These are phyloP conservation scores for Drosophila neonasuta DNA, from an alignment of 2,888 invertebrate species.

Conservation along the genomic window DNA sequence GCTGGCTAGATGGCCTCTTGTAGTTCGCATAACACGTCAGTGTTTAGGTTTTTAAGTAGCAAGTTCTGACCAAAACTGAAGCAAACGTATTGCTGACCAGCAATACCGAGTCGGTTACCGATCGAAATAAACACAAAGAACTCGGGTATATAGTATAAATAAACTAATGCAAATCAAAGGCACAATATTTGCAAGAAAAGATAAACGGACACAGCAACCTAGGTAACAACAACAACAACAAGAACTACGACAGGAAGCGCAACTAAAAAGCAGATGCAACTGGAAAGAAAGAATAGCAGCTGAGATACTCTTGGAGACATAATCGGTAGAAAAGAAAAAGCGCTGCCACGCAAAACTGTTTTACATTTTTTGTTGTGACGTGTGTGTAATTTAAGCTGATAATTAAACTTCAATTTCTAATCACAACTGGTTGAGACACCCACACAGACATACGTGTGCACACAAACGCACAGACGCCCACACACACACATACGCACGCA, in stretches of 20 bases:
- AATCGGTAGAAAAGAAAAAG: constrained; percentile 15
- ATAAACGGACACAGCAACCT: constrained; percentile 26
- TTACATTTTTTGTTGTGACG: constrained; percentile 43
- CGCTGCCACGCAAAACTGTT: constrained; percentile 36
- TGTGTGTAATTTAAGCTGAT: constrained; percentile 40
- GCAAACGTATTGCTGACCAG: constrained; percentile 24
- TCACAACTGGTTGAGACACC: constrained; percentile 36
- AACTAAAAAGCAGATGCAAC: constrained; percentile 40
- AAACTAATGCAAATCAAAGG: constrained; percentile 1
- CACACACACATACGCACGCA: constrained; percentile 13
- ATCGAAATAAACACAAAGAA: constrained; percentile 40
- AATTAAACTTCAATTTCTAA: constrained; percentile 10
- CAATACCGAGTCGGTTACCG: constrained; percentile 47
- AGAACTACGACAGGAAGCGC: constrained; percentile 18
- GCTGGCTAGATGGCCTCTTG: constrained; percentile 21
- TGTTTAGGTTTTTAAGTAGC: constrained; percentile 67
- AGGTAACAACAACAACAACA: constrained; percentile 16
- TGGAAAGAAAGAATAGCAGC: constrained; percentile 53
- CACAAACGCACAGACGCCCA: constrained; percentile 31
- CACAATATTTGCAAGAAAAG: constrained; percentile 42
- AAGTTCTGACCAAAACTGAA: constrained; percentile 39
- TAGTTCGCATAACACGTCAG: constrained; percentile 66
- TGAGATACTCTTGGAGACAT: constrained; percentile 29
- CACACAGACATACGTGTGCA: constrained; percentile 27
- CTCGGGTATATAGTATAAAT: constrained; percentile 12